Conservation (phyloP, 2,113 vertebrate species). For the Callopanchax toddi region DNA sequence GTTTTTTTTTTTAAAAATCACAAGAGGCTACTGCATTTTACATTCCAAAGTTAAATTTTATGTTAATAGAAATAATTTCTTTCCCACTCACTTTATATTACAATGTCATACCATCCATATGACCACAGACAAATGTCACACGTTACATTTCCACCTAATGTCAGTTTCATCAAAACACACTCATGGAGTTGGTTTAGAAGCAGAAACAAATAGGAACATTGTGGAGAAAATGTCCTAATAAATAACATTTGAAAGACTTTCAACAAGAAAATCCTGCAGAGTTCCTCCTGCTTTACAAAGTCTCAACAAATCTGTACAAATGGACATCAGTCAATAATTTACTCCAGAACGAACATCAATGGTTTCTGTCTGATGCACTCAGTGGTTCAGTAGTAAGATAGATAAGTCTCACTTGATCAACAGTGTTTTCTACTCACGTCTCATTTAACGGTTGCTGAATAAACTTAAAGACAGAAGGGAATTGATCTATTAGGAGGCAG, state of each 20-base stretch:
- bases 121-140: conserved; percentile 57
- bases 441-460: not conserved
- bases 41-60: conserved; percentile 78
- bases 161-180: conserved; percentile 56
- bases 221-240: conserved; percentile 48
- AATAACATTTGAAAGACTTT: conserved; percentile 58
- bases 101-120: conserved; percentile 63
- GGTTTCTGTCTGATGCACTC: not conserved
- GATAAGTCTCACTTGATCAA: conserved; percentile 18
- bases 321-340: conserved; percentile 15
- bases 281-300: conserved; percentile 54
- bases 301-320: conserved; percentile 55
- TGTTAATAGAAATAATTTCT: conserved; percentile 72
- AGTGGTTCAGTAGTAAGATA: conserved; percentile 24
- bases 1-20: too few relatives aligned
- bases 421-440: not conserved
- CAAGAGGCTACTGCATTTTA: conserved; percentile 44
- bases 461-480: not conserved
- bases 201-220: conserved; percentile 57
- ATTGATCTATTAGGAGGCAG: not conserved
- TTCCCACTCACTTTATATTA: conserved; percentile 69
- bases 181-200: conserved; percentile 60
- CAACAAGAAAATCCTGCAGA: conserved; percentile 37
- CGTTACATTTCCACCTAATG: conserved; percentile 31
- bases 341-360: conserved; percentile 1